These are phyloP conservation scores for Xestia xanthographa DNA, from an alignment of 2,888 invertebrate species.

Conservation along the genomic window DNA sequence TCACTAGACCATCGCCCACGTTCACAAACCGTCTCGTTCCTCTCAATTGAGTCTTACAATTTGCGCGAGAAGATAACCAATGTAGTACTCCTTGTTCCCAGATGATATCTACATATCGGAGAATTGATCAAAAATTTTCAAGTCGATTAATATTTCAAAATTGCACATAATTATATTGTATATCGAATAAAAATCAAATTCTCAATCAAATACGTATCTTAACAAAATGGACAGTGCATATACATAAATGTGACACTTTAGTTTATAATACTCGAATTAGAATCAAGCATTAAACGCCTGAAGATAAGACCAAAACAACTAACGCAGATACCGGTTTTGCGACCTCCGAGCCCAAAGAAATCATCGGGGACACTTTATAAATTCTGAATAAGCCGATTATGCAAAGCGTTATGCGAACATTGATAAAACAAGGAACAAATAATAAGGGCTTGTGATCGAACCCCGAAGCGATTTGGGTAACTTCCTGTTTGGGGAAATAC, in stretches of 20 bases:
- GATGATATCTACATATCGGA: background rate
- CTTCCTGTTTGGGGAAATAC: slow-evolving; percentile 56
- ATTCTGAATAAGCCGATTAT: slow-evolving; percentile 83
- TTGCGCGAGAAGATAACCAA: slow-evolving; percentile 47
- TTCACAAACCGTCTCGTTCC: slow-evolving; percentile 33
- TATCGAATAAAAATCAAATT: slow-evolving; percentile 19
- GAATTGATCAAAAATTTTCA: background rate
- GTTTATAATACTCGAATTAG: slow-evolving; percentile 63
- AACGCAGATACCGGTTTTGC: slow-evolving; percentile 75
- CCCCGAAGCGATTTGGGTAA: slow-evolving; percentile 53
- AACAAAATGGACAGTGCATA: slow-evolving; percentile 24
- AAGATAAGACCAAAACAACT: slow-evolving; percentile 68
- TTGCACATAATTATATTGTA: background rate
- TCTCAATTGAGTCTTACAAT: slow-evolving; percentile 55
- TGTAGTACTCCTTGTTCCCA: background rate
- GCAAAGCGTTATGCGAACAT: slow-evolving; percentile 77
- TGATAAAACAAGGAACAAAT: slow-evolving; percentile 72
- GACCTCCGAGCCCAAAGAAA: slow-evolving; percentile 68
- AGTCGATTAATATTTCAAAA: background rate
- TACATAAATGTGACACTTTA: slow-evolving; percentile 39
- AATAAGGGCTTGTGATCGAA: slow-evolving; percentile 55
- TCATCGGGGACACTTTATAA: slow-evolving; percentile 77
- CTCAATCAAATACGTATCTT: slow-evolving; percentile 28
- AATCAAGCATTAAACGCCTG: slow-evolving; percentile 61
- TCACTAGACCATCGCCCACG: slow-evolving; percentile 50